Evolutionary conservation across 2,888 invertebrate genomes (phyloP).

Genomic region (Trissolcus japonicus): DNA sequence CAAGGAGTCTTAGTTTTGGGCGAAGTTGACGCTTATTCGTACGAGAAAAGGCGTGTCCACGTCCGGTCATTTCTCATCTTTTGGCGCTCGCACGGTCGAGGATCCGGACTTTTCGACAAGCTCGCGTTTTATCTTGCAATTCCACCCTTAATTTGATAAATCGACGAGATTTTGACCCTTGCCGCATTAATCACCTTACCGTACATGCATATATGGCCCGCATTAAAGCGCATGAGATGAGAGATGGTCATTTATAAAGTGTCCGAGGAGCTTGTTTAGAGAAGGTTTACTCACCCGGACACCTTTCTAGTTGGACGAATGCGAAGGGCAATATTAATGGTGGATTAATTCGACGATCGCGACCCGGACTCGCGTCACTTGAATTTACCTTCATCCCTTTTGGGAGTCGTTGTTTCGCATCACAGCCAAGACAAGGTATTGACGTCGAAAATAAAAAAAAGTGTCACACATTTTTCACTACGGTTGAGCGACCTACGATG

Average conservation of each 20-base stretch:
- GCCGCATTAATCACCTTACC: conserved; percentile 73
- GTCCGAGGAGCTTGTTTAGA: conserved; percentile 71
- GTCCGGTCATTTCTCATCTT: conserved; percentile 66
- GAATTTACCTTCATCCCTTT: conserved; percentile 48
- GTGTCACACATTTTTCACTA: conserved; percentile 8
- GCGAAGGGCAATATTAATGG: conserved; percentile 71
- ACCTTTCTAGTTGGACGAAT: conserved; percentile 65
- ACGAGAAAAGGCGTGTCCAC: conserved; percentile 60
- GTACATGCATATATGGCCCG: conserved; percentile 75
- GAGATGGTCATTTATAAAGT: conserved; percentile 72
- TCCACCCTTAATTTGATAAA: conserved; percentile 76
- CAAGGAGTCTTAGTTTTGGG: conserved; percentile 59
- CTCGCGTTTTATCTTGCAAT: conserved; percentile 73
- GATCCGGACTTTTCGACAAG: conserved; percentile 70
- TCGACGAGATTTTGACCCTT: conserved; percentile 73
- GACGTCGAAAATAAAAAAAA: background rate
- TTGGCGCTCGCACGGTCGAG: conserved; percentile 52
- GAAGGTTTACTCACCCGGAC: conserved; percentile 74
- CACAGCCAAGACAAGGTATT: no score
- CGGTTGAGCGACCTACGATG: conserved; percentile 16
- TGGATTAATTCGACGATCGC: conserved; percentile 74
- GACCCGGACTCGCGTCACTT: conserved; percentile 56
- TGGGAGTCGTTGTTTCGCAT: conserved; percentile 34
- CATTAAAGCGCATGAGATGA: conserved; percentile 67
- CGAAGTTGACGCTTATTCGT: conserved; percentile 60